phyloP scores from a whole-genome alignment of 2,113 vertebrate species.

The Haemorhous mexicanus region DNA sequence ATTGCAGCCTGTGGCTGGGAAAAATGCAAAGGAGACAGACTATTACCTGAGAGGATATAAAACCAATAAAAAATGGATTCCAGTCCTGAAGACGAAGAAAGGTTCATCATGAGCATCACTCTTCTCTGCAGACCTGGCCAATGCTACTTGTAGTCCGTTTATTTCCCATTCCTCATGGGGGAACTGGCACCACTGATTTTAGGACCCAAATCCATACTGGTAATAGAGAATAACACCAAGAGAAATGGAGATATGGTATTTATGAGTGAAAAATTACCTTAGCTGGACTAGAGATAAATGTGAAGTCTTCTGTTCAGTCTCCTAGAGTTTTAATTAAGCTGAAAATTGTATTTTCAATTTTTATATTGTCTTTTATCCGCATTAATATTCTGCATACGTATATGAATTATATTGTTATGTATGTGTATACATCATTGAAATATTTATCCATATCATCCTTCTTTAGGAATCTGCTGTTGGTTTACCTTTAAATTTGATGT shows the following conservation, averaged over 20 bases:
- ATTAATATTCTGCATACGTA: not conserved
- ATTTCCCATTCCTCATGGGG: accelerated
- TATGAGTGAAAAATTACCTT: not conserved
- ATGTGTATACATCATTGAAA: not conserved
- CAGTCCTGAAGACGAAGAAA: not conserved
- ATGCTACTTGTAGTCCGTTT: not conserved
- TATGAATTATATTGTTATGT: not conserved
- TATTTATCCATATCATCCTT: not conserved
- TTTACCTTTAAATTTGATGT: not conserved
- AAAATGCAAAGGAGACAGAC: not conserved
- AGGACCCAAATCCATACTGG: not conserved
- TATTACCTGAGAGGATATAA: not conserved
- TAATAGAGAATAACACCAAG: not conserved
- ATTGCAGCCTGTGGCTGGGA: not conserved
- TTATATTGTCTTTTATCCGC: not conserved
- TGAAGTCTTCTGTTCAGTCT: not conserved
- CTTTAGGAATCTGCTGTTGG: not conserved
- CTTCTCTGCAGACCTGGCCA: not conserved
- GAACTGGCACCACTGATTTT: not conserved
- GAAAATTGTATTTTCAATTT: not conserved
- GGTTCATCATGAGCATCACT: not conserved
- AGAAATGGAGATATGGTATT: not conserved
- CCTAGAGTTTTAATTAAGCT: not conserved
- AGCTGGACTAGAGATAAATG: not conserved
- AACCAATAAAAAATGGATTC: not conserved